phyloP scores from a whole-genome alignment of 1,140 invertebrate genomes.

The Drosophila kikkawai region DNA sequence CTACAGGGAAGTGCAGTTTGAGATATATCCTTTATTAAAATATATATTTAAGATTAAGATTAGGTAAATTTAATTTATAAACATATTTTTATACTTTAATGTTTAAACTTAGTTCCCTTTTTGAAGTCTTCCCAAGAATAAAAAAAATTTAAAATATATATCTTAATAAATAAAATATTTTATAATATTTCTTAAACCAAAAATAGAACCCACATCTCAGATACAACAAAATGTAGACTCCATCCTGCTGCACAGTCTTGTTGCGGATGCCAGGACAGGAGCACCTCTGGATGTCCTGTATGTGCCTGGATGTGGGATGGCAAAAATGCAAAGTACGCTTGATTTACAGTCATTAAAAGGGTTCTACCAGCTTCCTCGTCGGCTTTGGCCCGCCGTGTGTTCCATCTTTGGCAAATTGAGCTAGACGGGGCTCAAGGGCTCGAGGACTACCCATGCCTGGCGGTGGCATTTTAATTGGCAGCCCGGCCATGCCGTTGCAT shows the following conservation, averaged over 20 bases:
- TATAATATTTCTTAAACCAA: not conserved
- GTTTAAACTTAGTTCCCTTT: too few relatives aligned
- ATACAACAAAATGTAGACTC: not conserved
- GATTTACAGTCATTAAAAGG: constrained; percentile 80
- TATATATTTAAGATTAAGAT: not conserved
- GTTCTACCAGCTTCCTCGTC: constrained; percentile 8
- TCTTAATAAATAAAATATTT: not conserved
- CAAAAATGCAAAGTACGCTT: constrained; percentile 81
- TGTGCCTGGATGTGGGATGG: constrained; percentile 42
- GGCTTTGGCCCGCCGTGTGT: constrained; percentile 3
- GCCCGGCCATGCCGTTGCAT: constrained; percentile 70
- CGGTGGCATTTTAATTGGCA: constrained; percentile 82
- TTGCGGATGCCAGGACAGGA: constrained; percentile 13
- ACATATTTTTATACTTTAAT: too few relatives aligned
- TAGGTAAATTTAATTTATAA: too few relatives aligned
- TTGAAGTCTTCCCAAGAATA: too few relatives aligned
- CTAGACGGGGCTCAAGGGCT: constrained; percentile 34
- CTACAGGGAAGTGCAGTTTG: not conserved
- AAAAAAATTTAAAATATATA: not conserved
- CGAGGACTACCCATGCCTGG: constrained; percentile 57
- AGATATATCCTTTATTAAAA: not conserved
- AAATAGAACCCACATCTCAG: not conserved
- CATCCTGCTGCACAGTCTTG: constrained; percentile 37
- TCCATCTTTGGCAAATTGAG: constrained; percentile 40
- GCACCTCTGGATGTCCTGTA: constrained; percentile 24